Percentiles rank a stretch among this genome's conserved stretches.
Evolutionary conservation across 2,113 vertebrate species (phyloP).

Genomic region (Microtus oregoni): DNA sequence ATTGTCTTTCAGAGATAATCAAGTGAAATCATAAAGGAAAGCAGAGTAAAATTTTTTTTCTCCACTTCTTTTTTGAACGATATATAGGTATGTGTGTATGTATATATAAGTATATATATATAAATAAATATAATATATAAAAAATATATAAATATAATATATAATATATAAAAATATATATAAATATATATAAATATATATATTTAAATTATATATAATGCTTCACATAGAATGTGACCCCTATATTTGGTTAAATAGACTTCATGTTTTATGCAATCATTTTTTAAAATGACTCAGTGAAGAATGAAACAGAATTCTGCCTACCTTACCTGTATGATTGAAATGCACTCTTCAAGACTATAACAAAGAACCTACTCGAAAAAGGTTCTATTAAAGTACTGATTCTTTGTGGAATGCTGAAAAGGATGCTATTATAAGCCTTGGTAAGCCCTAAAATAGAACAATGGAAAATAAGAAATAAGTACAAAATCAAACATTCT

Average conservation of each 20-base stretch:
- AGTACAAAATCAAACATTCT: constrained; percentile 40
- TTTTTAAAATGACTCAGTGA: constrained; percentile 60
- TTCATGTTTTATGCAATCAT: constrained; percentile 10
- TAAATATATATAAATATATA: no score
- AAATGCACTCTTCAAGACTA: constrained; percentile 16
- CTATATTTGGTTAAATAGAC: constrained; percentile 53
- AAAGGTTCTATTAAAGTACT: constrained; percentile 57
- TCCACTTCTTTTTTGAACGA: background rate
- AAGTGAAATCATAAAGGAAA: background rate
- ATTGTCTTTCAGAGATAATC: background rate
- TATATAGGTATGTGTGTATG: no score
- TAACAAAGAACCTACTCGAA: constrained; percentile 58
- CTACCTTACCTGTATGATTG: constrained; percentile 67
- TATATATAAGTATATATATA: no score
- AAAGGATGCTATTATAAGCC: constrained; percentile 57
- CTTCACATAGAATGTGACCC: background rate
- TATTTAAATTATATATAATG: background rate
- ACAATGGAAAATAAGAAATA: constrained; percentile 57
- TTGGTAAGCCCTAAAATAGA: constrained; percentile 60
- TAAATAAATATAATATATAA: no score
- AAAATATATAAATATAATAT: no score
- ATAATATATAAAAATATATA: no score
- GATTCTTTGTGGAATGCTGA: constrained; percentile 52
- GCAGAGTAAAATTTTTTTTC: background rate
- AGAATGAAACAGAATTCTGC: constrained; percentile 65